Evolutionary conservation across 2,797 vertebrate genomes (phyloP), one percentile per base, ranked within the genome.

Genomic region (Spinus pinus): DNA sequence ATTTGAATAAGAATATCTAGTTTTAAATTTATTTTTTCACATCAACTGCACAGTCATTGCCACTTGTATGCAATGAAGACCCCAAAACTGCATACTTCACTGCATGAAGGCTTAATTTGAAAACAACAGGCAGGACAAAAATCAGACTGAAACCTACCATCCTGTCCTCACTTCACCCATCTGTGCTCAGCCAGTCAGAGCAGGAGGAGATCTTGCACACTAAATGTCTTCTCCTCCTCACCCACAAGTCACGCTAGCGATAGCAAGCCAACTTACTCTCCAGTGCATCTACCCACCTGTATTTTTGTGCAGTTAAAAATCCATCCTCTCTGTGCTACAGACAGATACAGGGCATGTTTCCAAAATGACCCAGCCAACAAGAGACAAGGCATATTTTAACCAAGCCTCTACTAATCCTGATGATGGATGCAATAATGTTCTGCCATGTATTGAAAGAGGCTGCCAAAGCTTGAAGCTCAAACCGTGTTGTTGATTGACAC

Each of bases 301-400:
- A 14, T 69, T 74, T 83, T 2, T n/a, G 30, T 20, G 22, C 25
- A 14, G 20, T 57, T 93, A 44, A 70, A 90, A 81, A 56, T 30
- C 37, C 12, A 11, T 28, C 15, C 61, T 70, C 49, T 53, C 66
- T 12, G 6, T 24, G 11, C 7, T 37, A 20, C 0, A 73, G 23
- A 35, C 0, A 31, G 22, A 42, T 30, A 23, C 1, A 39, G 11
- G n/a, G 11, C 28, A 6, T 0, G 1, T 33, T 90, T 78, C 30
- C 42, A 78, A 73, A 73, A 51, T 6, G 33, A 81, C 13, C 49
- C 33, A 73, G 19, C 7, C 65, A 67, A 78, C 33, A 81, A 69
- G 28, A 58, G 16, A 44, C 18, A 35, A n/a, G 7, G 14, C 0
- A 0, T 28, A 41, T 77, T 88, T 73, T 74, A 46, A 86, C 14